Evolutionary conservation across 2,113 vertebrate genomes (phyloP), one percentile per base, ranked within the genome.

Genomic region (Lepidothrix coronata): DNA sequence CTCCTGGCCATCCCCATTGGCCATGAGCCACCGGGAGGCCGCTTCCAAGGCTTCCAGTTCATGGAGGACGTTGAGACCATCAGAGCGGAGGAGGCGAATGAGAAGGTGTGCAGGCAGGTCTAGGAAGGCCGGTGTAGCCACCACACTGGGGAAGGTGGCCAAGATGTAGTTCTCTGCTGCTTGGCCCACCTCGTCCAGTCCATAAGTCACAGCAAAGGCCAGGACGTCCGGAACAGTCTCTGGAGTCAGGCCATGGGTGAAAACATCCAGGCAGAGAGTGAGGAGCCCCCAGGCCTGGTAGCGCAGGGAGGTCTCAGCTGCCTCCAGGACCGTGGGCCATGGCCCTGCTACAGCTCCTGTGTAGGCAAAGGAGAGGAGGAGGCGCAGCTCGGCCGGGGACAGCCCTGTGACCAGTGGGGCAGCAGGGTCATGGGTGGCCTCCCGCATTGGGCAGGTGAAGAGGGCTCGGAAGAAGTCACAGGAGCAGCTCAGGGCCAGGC

Each of bases 381-480:
- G 93, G 43, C 48, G 97, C 59, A 99, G 97, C 89, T 99, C 99
- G 2, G 95, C 70, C 1, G 94, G 52, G 16, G 97, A 87, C 65
- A 98, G 95, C 76, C 91, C 85, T 0, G 98, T 98, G 18, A 90
- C 88, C 44, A 98, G 95, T 0, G 97, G 98, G 6, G 99, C 49
- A 0, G 97, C 27, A 2, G 96, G 95, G 79, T 96, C 46, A 12
- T 99, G 98, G 55, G 95, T 95, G 39, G 98, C 98, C 95, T 99
- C 99, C 48, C 78, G 97, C 99, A 99, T 99, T 43, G 99, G 99
- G 12, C 98, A 98, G 62, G 98, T 98, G 93, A 99, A 99, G 98
- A 99, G 99, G 24, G 98, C 98, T 12, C 98, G 97, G 96, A 99
- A 99, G 97, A 98, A 99, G 85, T 99, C 98, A 31, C 98, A 99